A percentile compares a stretch with the other conserved stretches of the same genome.
Evolutionary conservation across 2,888 invertebrate species (phyloP).

Genomic region (Priocnemis perturbator): DNA sequence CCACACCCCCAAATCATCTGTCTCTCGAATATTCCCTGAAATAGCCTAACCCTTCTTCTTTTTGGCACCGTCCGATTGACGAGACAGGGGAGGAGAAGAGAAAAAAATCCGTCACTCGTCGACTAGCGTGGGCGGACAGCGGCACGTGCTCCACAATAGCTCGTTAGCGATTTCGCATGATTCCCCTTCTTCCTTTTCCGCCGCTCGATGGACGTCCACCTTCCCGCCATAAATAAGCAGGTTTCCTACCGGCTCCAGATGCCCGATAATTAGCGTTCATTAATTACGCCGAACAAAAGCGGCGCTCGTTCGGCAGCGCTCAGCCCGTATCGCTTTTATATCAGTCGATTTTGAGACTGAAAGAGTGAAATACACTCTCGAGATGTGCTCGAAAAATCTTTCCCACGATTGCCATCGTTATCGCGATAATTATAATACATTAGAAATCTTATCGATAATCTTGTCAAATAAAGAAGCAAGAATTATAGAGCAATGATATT

Average conservation of each 20-base stretch:
- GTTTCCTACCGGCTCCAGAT: conserved; percentile 41
- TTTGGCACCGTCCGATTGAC: conserved; percentile 30
- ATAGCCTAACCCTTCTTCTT: conserved; percentile 32
- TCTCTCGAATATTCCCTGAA: conserved; percentile 1
- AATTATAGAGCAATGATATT: no score
- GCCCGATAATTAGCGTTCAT: conserved; percentile 48
- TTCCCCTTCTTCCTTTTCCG: conserved; percentile 25
- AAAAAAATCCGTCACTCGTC: conserved; percentile 46
- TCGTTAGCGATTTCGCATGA: conserved; percentile 60
- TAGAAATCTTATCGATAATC: no score
- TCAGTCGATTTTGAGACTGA: no score
- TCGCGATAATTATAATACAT: no score
- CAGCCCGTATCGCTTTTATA: no score
- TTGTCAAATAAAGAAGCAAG: no score
- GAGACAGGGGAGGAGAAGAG: conserved; percentile 21
- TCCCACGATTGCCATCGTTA: no score
- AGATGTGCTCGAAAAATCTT: no score
- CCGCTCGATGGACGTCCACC: conserved; percentile 29
- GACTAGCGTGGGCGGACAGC: conserved; percentile 64
- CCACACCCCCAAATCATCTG: background rate
- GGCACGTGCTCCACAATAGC: conserved; percentile 64
- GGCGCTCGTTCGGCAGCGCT: conserved; percentile 12
- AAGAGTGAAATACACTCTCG: no score
- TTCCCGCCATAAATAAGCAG: conserved; percentile 46
- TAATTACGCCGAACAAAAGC: conserved; percentile 40